Evolutionary conservation across 2,888 invertebrate genomes (phyloP).

Genomic region (Metacarcinus magister): DNA sequence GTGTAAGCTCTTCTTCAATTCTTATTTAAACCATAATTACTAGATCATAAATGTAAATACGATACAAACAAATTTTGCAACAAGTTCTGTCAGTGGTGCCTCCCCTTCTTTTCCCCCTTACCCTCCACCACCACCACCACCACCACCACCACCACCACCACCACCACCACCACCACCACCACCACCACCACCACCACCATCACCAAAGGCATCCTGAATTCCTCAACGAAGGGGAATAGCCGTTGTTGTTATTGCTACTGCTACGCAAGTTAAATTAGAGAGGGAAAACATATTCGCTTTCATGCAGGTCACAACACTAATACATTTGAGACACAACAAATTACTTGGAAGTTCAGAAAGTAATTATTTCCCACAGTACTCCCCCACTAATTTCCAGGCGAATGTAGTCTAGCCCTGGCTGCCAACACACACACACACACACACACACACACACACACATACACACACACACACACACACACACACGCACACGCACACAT

Average conservation of each 20-base stretch:
- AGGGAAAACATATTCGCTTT: slow-evolving; percentile 29
- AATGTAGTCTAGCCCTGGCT: not conserved
- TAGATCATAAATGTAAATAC: not conserved
- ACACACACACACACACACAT: slow-evolving; percentile 13
- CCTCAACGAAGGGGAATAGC: not conserved
- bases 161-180: not conserved
- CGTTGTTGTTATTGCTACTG: not conserved
- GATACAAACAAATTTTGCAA: not conserved
- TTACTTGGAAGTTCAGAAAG: slow-evolving; percentile 9
- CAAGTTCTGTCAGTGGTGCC: not conserved
- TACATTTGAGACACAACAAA: slow-evolving; percentile 39
- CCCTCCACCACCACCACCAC: not conserved
- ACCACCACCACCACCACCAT: slow-evolving; percentile 29
- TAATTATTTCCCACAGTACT: slow-evolving; percentile 32
- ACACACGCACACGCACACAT: slow-evolving; percentile 17
- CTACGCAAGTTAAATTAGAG: slow-evolving; percentile 21
- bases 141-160: not conserved
- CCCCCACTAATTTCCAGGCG: slow-evolving; percentile 2
- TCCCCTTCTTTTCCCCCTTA: not conserved
- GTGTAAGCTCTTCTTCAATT: not conserved
- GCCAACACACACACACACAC: not conserved
- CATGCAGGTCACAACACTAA: not conserved
- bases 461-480: slow-evolving; percentile 54
- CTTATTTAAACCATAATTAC: not conserved
- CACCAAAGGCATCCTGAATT: not conserved